Evolutionary conservation across 2,797 vertebrate species (phyloP).

Genomic region (Tangara arthus): DNA sequence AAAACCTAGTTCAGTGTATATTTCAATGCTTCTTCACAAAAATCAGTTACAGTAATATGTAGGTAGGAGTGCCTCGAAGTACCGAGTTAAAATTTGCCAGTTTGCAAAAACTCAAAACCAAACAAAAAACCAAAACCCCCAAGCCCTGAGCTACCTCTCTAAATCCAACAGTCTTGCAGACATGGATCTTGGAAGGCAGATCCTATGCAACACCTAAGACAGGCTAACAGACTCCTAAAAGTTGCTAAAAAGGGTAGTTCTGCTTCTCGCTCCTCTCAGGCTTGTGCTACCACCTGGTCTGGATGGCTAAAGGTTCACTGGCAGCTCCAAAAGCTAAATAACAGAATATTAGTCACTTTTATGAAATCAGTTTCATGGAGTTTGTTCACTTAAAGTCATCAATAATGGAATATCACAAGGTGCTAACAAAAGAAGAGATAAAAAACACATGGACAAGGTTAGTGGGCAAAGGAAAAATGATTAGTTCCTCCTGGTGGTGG

Average conservation of each 20-base stretch:
- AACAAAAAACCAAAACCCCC: neutral
- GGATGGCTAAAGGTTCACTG: neutral
- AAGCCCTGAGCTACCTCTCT: neutral
- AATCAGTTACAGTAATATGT: fast-evolving
- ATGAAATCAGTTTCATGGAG: neutral
- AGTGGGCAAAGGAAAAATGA: neutral
- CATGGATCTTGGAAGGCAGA: neutral
- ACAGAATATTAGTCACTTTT: neutral
- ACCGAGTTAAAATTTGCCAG: neutral
- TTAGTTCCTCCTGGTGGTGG: neutral
- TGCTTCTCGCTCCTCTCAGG: neutral
- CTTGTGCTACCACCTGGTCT: neutral
- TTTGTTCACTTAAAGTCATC: neutral
- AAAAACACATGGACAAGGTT: neutral
- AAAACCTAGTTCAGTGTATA: neutral
- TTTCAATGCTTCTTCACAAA: neutral
- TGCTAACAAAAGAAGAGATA: neutral
- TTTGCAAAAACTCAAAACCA: neutral
- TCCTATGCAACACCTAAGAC: neutral
- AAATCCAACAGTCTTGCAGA: neutral
- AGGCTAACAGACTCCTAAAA: neutral
- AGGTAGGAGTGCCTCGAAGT: neutral
- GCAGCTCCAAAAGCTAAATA: neutral
- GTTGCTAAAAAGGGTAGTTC: neutral
- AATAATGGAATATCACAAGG: neutral